phyloP scores from a whole-genome alignment of 2,113 vertebrate genomes.

The Antechinus flavipes region DNA sequence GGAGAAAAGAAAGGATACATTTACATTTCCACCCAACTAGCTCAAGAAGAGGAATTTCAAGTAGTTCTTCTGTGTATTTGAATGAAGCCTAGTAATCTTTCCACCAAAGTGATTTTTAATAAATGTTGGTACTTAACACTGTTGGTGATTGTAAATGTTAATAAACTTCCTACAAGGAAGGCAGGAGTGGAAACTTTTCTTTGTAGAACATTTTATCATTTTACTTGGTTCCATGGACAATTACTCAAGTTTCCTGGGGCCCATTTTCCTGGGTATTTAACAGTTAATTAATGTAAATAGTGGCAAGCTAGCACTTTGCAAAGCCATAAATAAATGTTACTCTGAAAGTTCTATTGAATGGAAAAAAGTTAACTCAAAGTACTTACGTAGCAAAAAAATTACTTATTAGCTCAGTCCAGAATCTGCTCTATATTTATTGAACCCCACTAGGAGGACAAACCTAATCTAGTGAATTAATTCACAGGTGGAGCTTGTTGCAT shows the following conservation, averaged over 20 bases:
- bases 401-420: constrained; percentile 36
- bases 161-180: constrained; percentile 77
- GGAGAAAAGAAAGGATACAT: background rate
- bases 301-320: constrained; percentile 65
- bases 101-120: constrained; percentile 62
- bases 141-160: constrained; percentile 74
- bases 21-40: background rate
- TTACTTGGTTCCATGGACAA: constrained; percentile 65
- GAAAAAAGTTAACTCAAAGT: constrained; percentile 67
- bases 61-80: background rate
- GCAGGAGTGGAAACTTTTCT: constrained; percentile 76
- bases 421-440: constrained; percentile 23
- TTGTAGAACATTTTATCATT: constrained; percentile 71
- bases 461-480: constrained; percentile 21
- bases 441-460: background rate
- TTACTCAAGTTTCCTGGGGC: constrained; percentile 72
- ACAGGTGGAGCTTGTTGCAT: constrained; percentile 24
- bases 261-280: constrained; percentile 64
- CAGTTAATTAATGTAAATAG: constrained; percentile 81
- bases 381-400: constrained; percentile 62
- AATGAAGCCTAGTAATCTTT: constrained; percentile 43
- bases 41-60: background rate
- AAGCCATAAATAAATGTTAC: constrained; percentile 72
- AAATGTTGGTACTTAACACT: constrained; percentile 63
- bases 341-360: constrained; percentile 47